phyloP scores from a whole-genome alignment of 2,888 invertebrate species.

The Tenthredo livida region DNA sequence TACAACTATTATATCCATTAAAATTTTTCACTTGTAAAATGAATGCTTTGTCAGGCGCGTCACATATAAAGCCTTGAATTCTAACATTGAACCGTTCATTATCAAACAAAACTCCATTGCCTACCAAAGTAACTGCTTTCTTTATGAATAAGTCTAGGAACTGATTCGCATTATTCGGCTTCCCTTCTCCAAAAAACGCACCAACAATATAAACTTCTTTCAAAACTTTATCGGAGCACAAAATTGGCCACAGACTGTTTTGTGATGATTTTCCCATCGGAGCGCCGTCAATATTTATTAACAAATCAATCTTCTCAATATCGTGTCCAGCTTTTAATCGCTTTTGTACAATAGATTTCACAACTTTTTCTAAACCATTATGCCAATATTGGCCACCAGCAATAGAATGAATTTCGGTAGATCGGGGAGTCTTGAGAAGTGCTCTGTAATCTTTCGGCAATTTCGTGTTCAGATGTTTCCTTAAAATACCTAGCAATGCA shows the following conservation, averaged over 20 bases:
- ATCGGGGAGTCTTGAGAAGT: no score
- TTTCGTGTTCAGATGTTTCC: not conserved
- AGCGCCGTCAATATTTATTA: no score
- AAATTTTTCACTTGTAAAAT: conserved; percentile 56
- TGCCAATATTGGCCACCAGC: conserved; percentile 24
- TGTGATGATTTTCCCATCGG: conserved; percentile 22
- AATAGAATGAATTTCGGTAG: conserved; percentile 14
- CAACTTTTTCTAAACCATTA: conserved; percentile 15
- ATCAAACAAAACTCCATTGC: not conserved
- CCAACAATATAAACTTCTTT: conserved; percentile 18
- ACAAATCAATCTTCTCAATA: not conserved
- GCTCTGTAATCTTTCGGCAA: not conserved
- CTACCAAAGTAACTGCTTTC: conserved; percentile 21
- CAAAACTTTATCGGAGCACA: conserved; percentile 9
- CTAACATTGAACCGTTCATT: conserved; percentile 14
- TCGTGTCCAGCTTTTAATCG: not conserved
- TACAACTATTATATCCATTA: conserved; percentile 58
- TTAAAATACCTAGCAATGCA: conserved; percentile 16
- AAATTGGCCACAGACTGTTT: conserved; percentile 1
- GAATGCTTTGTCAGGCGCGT: conserved; percentile 57
- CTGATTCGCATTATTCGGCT: conserved; percentile 6
- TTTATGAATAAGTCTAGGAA: conserved; percentile 18
- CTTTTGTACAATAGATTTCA: conserved; percentile 22
- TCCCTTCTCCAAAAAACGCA: conserved; percentile 22
- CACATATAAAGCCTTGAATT: conserved; percentile 54